A percentile compares a stretch with the other conserved stretches of the same genome.
Conservation (phyloP, 2,797 vertebrate genomes). For the Cirrhinus molitorella region DNA sequence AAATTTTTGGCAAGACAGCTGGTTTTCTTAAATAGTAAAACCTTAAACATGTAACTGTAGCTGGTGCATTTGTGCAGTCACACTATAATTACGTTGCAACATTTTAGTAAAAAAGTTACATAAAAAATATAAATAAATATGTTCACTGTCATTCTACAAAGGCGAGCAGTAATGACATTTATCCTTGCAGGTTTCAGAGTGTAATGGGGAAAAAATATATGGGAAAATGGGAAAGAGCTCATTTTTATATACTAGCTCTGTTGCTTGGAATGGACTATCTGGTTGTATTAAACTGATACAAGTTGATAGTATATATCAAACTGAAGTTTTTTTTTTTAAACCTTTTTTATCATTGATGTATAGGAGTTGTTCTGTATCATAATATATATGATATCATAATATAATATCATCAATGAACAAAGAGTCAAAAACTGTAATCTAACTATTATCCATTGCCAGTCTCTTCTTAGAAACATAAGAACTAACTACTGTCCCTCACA, state of each 20-base stretch:
- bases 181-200: neutral
- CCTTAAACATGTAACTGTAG: too few species aligned
- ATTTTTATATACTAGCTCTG: neutral
- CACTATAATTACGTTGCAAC: too few species aligned
- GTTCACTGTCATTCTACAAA: neutral
- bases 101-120: too few species aligned
- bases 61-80: too few species aligned
- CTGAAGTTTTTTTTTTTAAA: too few species aligned
- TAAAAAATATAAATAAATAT: too few species aligned
- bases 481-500: neutral
- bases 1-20: too few species aligned
- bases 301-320: neutral
- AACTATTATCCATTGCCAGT: neutral
- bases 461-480: slow-evolving; percentile 2
- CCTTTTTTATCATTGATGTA: too few species aligned
- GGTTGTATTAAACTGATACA: neutral
- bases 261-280: neutral
- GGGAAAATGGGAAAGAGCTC: neutral
- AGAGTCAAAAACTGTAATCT: neutral
- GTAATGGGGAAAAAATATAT: neutral
- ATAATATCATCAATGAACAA: neutral
- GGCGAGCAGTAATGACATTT: neutral
- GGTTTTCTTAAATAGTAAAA: too few species aligned
- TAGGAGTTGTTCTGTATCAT: too few species aligned
- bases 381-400: too few species aligned